Evolutionary conservation across 2,113 vertebrate genomes (phyloP).

Genomic region (Crocuta crocuta): DNA sequence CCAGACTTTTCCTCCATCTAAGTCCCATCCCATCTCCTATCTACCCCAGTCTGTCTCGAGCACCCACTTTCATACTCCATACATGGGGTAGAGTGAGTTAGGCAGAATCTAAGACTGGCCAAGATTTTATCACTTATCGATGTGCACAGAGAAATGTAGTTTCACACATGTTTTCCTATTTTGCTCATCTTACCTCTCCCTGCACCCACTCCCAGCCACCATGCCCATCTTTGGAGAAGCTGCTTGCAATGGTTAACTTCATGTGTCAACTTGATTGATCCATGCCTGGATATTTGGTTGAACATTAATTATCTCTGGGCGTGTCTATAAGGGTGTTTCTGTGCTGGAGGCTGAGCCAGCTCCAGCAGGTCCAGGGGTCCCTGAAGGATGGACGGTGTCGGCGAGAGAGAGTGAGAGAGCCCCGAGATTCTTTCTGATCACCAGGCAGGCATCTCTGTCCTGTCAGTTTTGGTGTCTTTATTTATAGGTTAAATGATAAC

Average conservation of each 20-base stretch:
- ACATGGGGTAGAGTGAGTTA: not conserved
- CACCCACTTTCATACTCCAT: not conserved
- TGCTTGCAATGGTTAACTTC: not conserved
- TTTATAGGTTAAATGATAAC: no score
- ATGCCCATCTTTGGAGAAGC: not conserved
- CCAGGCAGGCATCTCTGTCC: no score
- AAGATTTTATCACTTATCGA: not conserved
- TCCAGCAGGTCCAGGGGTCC: no score
- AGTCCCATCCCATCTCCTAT: not conserved
- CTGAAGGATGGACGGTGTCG: no score
- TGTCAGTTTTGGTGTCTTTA: no score
- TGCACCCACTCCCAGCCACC: not conserved
- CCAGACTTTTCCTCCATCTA: not conserved
- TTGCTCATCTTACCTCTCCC: not conserved
- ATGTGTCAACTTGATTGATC: not conserved
- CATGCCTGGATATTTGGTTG: not conserved
- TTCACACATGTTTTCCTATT: not conserved
- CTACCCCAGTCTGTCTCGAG: not conserved
- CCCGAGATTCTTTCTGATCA: no score
- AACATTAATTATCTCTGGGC: not conserved
- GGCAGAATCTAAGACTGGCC: not conserved
- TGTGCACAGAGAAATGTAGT: not conserved
- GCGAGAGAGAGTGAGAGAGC: no score
- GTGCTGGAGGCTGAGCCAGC: no score
- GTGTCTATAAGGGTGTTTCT: not conserved